These are phyloP conservation scores for Sthenelais limicola DNA, from an alignment of 2,888 invertebrate genomes.

Conservation along the genomic window DNA sequence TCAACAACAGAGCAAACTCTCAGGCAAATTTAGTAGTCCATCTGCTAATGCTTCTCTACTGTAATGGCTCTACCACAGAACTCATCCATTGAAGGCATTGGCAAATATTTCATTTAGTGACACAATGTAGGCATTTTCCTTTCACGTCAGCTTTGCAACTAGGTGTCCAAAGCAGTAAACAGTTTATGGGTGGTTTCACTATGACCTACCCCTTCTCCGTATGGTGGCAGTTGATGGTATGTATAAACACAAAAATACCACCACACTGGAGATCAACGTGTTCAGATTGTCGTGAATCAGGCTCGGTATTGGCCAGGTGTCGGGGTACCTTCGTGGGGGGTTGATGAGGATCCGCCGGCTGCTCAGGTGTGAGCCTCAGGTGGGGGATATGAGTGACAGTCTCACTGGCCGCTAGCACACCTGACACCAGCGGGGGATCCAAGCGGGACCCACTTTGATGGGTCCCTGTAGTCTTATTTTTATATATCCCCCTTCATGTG, in stretches of 20 bases:
- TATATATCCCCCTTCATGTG: too few relatives aligned
- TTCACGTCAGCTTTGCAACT: too few relatives aligned
- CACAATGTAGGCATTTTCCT: background rate
- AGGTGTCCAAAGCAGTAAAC: too few relatives aligned
- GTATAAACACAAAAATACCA: too few relatives aligned
- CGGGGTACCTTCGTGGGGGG: slow-evolving; percentile 25
- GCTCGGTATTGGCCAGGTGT: background rate
- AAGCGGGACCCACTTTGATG: too few relatives aligned
- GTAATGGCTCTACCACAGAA: slow-evolving; percentile 21
- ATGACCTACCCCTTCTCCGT: background rate
- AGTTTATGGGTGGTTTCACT: too few relatives aligned
- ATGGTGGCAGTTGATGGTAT: background rate
- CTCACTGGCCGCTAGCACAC: too few relatives aligned
- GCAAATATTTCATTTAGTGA: slow-evolving; percentile 34
- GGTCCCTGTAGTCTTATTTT: too few relatives aligned
- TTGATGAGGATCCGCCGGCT: slow-evolving; percentile 34
- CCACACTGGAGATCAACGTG: slow-evolving; percentile 16
- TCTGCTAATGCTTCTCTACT: too few relatives aligned
- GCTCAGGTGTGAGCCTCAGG: slow-evolving; percentile 35
- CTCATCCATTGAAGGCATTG: background rate
- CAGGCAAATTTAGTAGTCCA: too few relatives aligned
- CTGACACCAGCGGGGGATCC: slow-evolving; percentile 37
- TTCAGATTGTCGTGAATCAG: slow-evolving; percentile 35
- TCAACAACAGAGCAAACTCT: too few relatives aligned
- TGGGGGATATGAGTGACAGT: background rate